Evolutionary conservation across 2,113 vertebrate species (phyloP).

Genomic region (Tachuris rubrigastra): DNA sequence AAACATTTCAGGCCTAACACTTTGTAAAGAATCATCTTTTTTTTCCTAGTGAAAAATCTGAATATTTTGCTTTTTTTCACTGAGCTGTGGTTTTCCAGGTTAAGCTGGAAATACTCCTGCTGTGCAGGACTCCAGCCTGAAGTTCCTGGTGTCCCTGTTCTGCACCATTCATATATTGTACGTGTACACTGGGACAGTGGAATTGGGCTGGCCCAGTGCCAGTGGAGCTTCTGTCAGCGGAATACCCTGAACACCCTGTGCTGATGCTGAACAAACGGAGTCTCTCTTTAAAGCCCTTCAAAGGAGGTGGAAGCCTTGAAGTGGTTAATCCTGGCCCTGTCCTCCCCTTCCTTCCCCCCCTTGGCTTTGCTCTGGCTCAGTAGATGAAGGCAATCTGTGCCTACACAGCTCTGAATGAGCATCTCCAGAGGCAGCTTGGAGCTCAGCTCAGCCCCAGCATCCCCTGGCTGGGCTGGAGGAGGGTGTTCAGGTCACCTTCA

Average conservation of each 20-base stretch:
- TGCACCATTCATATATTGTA: not conserved
- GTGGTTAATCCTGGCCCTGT: not conserved
- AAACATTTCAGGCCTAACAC: not conserved
- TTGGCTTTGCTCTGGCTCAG: not conserved
- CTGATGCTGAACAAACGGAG: not conserved
- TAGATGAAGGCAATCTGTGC: not conserved
- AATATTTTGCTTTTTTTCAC: not conserved
- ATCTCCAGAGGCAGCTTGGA: not conserved
- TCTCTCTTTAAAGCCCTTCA: not conserved
- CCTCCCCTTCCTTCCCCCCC: not conserved
- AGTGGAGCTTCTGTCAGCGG: not conserved
- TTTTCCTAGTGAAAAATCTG: not conserved
- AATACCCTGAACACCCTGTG: not conserved
- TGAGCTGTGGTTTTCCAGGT: not conserved
- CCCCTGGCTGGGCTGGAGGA: not conserved
- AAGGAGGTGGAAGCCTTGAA: not conserved
- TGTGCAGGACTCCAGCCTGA: not conserved
- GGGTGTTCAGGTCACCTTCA: not conserved
- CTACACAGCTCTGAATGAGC: not conserved
- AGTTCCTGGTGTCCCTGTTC: not conserved
- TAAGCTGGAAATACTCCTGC: not conserved
- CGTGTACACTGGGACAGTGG: rapidly evolving
- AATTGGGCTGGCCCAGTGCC: not conserved
- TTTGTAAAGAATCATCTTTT: not conserved
- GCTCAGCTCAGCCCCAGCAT: not conserved